Conservation (phyloP, 2,888 invertebrate species). For the Acheta domesticus region DNA sequence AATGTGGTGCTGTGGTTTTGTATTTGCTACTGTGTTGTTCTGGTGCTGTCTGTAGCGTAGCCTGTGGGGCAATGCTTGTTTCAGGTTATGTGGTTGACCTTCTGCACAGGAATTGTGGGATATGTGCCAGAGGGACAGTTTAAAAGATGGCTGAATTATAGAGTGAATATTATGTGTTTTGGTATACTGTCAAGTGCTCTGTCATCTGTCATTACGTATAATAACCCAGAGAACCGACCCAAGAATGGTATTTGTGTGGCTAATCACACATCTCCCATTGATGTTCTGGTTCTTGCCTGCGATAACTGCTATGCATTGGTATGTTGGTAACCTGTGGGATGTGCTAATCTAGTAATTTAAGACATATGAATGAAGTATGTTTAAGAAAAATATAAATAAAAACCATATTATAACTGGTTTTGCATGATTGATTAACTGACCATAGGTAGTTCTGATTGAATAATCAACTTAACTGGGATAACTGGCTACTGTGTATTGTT, state of each 20-base stretch:
- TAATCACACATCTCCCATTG: constrained; percentile 98
- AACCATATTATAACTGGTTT: too few relatives aligned
- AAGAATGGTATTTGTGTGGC: constrained; percentile 91
- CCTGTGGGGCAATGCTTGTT: constrained; percentile 37
- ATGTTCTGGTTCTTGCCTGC: constrained; percentile 93
- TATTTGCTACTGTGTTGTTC: constrained; percentile 25
- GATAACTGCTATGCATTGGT: constrained; percentile 98
- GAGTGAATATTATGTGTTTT: constrained; percentile 84
- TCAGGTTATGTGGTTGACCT: constrained; percentile 83
- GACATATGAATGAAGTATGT: too few relatives aligned
- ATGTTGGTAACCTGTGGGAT: constrained; percentile 48
- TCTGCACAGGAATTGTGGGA: constrained; percentile 83
- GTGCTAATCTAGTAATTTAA: not conserved
- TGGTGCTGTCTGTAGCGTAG: constrained; percentile 21
- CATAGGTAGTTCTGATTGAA: too few relatives aligned
- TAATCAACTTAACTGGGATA: too few relatives aligned
- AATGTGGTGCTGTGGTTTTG: not conserved
- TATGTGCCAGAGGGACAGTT: constrained; percentile 72
- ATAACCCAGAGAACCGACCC: constrained; percentile 82
- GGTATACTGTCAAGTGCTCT: constrained; percentile 88
- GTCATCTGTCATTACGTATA: constrained; percentile 82
- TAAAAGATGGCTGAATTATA: constrained; percentile 76
- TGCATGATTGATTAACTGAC: too few relatives aligned
- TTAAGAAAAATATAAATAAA: too few relatives aligned
- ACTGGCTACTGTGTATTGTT: too few relatives aligned